These are phyloP conservation scores for Pseudomyrmex sp. DNA, from an alignment of 1,140 invertebrate genomes.

Conservation along the genomic window DNA sequence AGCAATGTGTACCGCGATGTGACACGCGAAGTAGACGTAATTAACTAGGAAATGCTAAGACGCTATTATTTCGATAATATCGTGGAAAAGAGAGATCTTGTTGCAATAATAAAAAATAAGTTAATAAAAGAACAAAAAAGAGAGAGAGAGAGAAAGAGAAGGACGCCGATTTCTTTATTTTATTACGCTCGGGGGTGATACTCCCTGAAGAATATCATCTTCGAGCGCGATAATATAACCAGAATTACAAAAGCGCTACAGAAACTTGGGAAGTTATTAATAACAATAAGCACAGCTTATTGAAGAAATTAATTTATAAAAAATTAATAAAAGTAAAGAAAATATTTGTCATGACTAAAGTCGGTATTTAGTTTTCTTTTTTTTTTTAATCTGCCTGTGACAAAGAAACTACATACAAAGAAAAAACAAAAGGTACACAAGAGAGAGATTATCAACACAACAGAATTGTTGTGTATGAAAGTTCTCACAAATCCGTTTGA, in stretches of 20 bases:
- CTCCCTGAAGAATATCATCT: no score
- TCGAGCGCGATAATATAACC: background rate
- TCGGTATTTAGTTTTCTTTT: no score
- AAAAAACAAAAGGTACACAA: background rate
- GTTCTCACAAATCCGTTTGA: slow-evolving; percentile 14
- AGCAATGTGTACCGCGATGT: background rate
- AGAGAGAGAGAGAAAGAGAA: background rate
- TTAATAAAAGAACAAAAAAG: background rate
- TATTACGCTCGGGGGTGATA: no score
- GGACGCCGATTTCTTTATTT: background rate
- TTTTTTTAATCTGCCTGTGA: no score
- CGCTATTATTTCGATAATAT: background rate
- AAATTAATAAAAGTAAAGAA: no score
- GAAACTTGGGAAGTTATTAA: no score
- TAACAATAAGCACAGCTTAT: no score
- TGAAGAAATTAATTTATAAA: no score
- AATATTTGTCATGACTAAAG: no score
- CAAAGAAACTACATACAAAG: background rate
- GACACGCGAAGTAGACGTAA: background rate
- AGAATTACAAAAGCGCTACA: no score
- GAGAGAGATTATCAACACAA: no score
- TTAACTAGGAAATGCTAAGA: background rate
- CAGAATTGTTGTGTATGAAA: no score
- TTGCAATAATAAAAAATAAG: slow-evolving; percentile 2
- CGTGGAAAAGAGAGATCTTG: background rate